Base-by-base conservation (phyloP, 2,888 invertebrate species). In the Seira ritae region DNA sequence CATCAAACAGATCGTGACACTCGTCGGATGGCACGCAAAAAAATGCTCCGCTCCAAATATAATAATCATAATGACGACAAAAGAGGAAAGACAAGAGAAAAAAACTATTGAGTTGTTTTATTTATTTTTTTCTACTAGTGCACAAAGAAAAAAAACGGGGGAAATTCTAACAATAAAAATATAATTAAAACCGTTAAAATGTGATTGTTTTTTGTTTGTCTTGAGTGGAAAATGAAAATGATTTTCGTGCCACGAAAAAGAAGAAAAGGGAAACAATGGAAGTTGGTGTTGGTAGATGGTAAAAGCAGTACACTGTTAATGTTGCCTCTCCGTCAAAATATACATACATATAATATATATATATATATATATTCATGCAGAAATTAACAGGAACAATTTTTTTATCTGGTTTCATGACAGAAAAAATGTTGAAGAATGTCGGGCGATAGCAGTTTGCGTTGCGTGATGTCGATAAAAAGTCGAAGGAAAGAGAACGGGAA, bases 11-110 rank as follows among this genome's bases (percentile, higher is more conserved):
- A 86, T 76, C 84, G 62, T 81, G 86, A 84, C 85, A 85, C 71
- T 76, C 77, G 80, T 81, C 76, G 85, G 85, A 84, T 87, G 86
- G 80, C 86, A 87, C 77, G 86, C 84, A 86, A 85, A 80, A 80
- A 84, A 83, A 73, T 78, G 37, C 24, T 31, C 37, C 55, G 24
- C 65, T 80, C 70, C 75, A 71, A 80, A 74, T 31, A 31, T 31
- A 31, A 31, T 31, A 31, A 31, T 31, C 31, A 31, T 31, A 31
- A 31, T 31, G 31, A 31, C 60, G 72, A 69, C 66, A 71, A 78
- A 67, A 65, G 66, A 76, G 23, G 37, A 37, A 20, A 72, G 19
- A 20, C 19, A 24, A 15, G 70, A 46, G 15, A 66, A 17, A 67
- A 78, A 78, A 75, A 23, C 31, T 31, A 31, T 31, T 31, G 31